Evolutionary conservation across 2,888 invertebrate species (phyloP), one percentile per base, ranked within the genome.

Genomic region (Drosophila borealis): DNA sequence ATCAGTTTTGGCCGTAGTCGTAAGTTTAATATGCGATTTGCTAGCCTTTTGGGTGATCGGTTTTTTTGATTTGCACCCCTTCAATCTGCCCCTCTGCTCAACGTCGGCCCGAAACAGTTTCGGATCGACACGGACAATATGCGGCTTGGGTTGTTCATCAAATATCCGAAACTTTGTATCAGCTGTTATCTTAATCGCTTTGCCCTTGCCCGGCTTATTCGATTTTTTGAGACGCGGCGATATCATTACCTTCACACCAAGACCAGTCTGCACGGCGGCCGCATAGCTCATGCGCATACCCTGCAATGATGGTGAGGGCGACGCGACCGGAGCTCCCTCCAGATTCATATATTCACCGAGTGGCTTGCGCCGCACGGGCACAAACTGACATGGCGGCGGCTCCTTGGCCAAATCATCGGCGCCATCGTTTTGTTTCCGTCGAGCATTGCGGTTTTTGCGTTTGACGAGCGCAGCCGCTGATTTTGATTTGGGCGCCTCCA

Each of bases 281-380:
- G 81, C 85, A 54, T 84, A 84, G 41, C 75, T 84, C 67, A 74
- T 73, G 1, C 68, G 65, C 56, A 66, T 60, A n/a, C 49, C 66
- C 19, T 64, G 74, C 29, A 48, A 5, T 11, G 69, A 53, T 0
- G 62, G 36, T 21, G 61, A 45, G 0, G 61, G 25, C 9, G 56
- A 34, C 3, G 76, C 37, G 21, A 45, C 50, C 17, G 71, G 45
- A 13, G 46, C 29, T 11, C 49, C 46, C 11, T 68, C 79, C n/a
- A 83, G 29, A 9, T 62, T 50, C 59, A 81, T 59, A 36, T 78
- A 81, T 42, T 84, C 81, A 14, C 78, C 72, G 8, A 81, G 46
- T 3, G 81, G 81, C 34, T 84, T 81, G 10, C 72, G 75, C 3
- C 80, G 81, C 13, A 81, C 60, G 9, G 81, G 74, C 8, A 84